Evolutionary conservation across 2,113 vertebrate genomes (phyloP).

Genomic region (Nerophis ophidion): DNA sequence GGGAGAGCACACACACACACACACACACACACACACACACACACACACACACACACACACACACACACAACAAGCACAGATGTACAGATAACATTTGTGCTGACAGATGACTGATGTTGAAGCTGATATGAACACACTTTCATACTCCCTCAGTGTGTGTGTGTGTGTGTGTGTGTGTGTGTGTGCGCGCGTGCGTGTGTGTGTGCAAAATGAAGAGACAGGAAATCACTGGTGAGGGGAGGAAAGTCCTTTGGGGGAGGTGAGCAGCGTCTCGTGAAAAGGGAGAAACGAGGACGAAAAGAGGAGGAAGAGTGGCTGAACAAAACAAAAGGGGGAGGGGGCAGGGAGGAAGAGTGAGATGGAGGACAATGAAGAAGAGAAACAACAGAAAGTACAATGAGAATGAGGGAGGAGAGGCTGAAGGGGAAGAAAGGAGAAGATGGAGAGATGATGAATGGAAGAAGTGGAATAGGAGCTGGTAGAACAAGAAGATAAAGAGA

Average conservation of each 20-base stretch:
- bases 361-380: background rate
- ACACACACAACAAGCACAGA: constrained; percentile 27
- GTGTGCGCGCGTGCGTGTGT: constrained; percentile 13
- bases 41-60: constrained; percentile 19
- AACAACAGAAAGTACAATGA: background rate
- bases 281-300: background rate
- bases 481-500: background rate
- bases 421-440: background rate
- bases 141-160: constrained; percentile 17
- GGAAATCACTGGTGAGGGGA: background rate
- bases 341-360: background rate
- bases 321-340: background rate
- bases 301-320: background rate
- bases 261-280: background rate
- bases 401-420: background rate
- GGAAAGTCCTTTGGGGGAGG: background rate
- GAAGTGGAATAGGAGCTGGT: background rate
- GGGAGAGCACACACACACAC: background rate
- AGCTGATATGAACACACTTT: constrained; percentile 52
- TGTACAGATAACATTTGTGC: constrained; percentile 56
- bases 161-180: constrained; percentile 12
- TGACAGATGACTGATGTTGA: constrained; percentile 62
- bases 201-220: constrained; percentile 9
- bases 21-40: constrained; percentile 20
- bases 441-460: background rate